Conservation (phyloP, 2,797 vertebrate genomes). For the Menidia menidia region DNA sequence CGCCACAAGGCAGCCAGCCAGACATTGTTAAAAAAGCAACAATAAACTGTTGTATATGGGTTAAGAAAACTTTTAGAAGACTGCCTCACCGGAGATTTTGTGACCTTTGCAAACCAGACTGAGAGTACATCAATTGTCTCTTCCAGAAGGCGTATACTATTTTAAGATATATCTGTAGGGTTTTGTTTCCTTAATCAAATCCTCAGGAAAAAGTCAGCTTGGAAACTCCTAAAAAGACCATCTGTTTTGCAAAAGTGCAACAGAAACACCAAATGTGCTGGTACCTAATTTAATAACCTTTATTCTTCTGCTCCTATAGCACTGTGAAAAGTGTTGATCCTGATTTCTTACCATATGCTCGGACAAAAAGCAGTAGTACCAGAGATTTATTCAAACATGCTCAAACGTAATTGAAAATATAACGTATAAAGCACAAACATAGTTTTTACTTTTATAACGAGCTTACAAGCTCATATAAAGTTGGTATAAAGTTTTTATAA, state of each 20-base stretch:
- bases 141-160: constrained; percentile 31
- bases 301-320: too few species aligned
- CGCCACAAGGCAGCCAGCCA: constrained; percentile 61
- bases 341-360: too few species aligned
- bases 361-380: too few species aligned
- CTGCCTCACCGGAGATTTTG: constrained; percentile 28
- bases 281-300: background rate
- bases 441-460: background rate
- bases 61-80: constrained; percentile 61
- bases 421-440: background rate
- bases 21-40: constrained; percentile 60
- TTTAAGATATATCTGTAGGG: constrained; percentile 5
- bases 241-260: background rate
- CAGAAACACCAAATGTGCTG: background rate
- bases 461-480: background rate
- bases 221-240: constrained; percentile 9
- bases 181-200: constrained; percentile 19
- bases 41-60: constrained; percentile 56
- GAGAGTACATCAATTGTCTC: constrained; percentile 40
- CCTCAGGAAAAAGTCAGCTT: constrained; percentile 3
- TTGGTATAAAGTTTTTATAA: too few species aligned
- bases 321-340: too few species aligned
- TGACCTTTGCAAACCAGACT: constrained; percentile 40
- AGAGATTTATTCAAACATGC: too few species aligned
- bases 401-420: background rate